Evolutionary conservation across 2,888 invertebrate species (phyloP).

Genomic region (Congeria kusceri): DNA sequence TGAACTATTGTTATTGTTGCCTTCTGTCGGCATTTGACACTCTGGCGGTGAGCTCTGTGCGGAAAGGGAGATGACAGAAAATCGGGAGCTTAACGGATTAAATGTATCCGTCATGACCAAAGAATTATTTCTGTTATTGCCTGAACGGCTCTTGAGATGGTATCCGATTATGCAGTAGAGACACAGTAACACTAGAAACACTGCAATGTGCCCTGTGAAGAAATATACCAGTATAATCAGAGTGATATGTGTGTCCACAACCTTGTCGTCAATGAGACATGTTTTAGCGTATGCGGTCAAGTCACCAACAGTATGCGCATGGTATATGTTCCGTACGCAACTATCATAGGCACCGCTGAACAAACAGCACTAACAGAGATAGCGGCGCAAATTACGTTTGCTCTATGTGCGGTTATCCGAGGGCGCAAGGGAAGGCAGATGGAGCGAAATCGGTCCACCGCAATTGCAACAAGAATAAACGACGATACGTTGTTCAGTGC

Average conservation of each 20-base stretch:
- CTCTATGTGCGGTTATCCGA: conserved; percentile 27
- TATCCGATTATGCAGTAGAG: conserved; percentile 47
- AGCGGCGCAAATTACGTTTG: conserved; percentile 32
- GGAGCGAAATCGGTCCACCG: conserved; percentile 52
- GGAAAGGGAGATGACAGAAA: too few species aligned
- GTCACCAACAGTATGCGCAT: conserved; percentile 20
- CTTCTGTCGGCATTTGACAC: too few species aligned
- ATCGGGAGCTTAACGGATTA: too few species aligned
- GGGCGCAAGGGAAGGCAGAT: conserved; percentile 57
- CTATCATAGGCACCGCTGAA: conserved; percentile 57
- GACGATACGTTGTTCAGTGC: conserved; percentile 59
- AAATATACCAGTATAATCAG: conserved; percentile 44
- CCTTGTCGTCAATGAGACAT: conserved; percentile 50
- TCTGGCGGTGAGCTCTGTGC: too few species aligned
- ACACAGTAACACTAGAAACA: conserved; percentile 42
- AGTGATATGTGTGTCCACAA: conserved; percentile 33
- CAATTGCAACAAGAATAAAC: conserved; percentile 51
- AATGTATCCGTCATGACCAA: too few species aligned
- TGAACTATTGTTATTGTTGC: too few species aligned
- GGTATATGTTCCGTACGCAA: conserved; percentile 54
- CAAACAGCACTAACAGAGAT: conserved; percentile 26
- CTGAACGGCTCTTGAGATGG: conserved; percentile 13
- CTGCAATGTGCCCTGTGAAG: conserved; percentile 40
- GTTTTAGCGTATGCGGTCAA: conserved; percentile 44
- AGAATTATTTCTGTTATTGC: too few species aligned